phyloP scores from a whole-genome alignment of 2,888 invertebrate species.

The Ochropleura plecta region DNA sequence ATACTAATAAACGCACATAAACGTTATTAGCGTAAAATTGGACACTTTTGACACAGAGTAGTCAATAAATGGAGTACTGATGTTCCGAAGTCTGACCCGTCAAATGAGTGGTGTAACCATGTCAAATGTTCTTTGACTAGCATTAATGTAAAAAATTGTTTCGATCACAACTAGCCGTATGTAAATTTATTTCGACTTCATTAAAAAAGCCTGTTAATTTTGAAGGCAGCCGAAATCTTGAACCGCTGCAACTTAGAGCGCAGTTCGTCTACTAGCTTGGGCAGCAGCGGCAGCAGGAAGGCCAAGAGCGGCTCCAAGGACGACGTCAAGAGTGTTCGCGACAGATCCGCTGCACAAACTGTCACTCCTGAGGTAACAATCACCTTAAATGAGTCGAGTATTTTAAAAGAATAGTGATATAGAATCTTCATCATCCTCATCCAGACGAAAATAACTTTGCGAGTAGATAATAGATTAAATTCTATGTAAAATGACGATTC shows the following conservation, averaged over 20 bases:
- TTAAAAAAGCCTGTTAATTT: background rate
- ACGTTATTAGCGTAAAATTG: background rate
- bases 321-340: slow-evolving; percentile 77
- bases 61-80: slow-evolving; percentile 6
- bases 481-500: background rate
- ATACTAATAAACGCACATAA: background rate
- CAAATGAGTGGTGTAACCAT: background rate
- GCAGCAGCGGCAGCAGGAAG: slow-evolving; percentile 86
- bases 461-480: background rate
- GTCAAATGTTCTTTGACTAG: background rate
- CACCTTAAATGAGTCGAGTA: background rate
- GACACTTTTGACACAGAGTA: slow-evolving; percentile 17
- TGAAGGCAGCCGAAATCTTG: slow-evolving; percentile 92
- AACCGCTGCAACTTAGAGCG: slow-evolving; percentile 91
- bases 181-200: background rate
- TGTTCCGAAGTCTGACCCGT: background rate
- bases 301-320: slow-evolving; percentile 75
- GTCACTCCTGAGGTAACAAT: slow-evolving; percentile 86
- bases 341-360: slow-evolving; percentile 73
- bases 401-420: background rate
- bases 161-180: background rate
- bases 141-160: background rate
- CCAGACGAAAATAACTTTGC: background rate
- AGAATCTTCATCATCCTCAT: background rate
- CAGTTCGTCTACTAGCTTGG: slow-evolving; percentile 86